Conservation (phyloP, 1,140 invertebrate species). For the Oreohelix idahoensis region DNA sequence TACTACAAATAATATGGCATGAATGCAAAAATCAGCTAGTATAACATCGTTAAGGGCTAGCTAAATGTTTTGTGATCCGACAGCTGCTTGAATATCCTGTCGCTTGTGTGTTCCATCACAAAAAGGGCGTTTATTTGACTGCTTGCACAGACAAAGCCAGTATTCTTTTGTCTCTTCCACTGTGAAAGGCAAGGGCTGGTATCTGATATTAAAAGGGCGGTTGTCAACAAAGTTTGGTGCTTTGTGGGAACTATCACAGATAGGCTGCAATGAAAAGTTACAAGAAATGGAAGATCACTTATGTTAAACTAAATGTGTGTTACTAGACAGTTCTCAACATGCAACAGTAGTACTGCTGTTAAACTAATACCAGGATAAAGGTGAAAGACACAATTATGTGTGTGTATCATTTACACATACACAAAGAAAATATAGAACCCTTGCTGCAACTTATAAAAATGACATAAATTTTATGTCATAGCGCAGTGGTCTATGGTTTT, state of each 20-base stretch:
- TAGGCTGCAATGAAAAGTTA: constrained; percentile 78
- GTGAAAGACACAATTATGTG: too few relatives aligned
- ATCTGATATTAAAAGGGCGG: constrained; percentile 64
- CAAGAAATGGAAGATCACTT: background rate
- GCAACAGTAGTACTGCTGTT: too few relatives aligned
- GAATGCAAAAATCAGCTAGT: too few relatives aligned
- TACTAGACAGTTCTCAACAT: too few relatives aligned
- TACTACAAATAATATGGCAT: too few relatives aligned
- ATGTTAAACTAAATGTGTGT: background rate
- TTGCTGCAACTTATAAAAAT: too few relatives aligned
- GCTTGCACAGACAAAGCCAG: constrained; percentile 99
- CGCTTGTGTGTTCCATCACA: constrained; percentile 96
- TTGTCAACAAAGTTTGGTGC: constrained; percentile 76
- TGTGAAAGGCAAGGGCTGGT: constrained; percentile 84
- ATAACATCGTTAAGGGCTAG: background rate
- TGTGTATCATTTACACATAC: too few relatives aligned
- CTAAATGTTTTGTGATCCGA: background rate
- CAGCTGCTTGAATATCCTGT: constrained; percentile 77
- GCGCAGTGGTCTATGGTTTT: too few relatives aligned
- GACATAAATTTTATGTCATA: too few relatives aligned
- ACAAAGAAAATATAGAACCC: too few relatives aligned
- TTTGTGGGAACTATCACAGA: constrained; percentile 95
- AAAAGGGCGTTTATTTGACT: constrained; percentile 93
- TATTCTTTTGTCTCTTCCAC: constrained; percentile 93
- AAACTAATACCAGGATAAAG: too few relatives aligned